These are phyloP conservation scores for Trogon surrucura DNA, from an alignment of 2,113 vertebrate species.

Conservation along the genomic window DNA sequence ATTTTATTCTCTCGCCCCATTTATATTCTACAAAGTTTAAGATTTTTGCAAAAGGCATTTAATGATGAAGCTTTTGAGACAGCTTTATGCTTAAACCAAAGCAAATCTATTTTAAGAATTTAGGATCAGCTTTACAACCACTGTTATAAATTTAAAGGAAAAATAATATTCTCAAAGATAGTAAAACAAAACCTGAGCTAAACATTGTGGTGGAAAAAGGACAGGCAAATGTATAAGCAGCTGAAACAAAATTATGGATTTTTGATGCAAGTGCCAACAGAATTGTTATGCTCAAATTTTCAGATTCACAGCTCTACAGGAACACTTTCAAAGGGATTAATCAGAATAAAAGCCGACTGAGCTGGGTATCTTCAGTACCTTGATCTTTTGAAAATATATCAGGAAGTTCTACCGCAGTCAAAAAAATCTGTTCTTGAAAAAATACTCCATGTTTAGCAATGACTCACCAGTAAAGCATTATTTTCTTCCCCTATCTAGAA, in stretches of 20 bases:
- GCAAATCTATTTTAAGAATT: not conserved
- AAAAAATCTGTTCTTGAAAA: constrained; percentile 10
- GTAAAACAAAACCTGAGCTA: not conserved
- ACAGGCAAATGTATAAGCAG: not conserved
- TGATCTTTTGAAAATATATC: not conserved
- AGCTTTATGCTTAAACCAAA: not conserved
- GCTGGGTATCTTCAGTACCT: not conserved
- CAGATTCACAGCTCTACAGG: not conserved
- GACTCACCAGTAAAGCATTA: not conserved
- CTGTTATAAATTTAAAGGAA: not conserved
- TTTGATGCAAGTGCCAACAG: not conserved
- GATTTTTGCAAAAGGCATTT: not conserved
- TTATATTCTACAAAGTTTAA: not conserved
- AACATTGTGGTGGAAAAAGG: not conserved
- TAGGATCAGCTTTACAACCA: not conserved
- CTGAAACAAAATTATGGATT: not conserved
- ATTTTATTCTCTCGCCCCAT: not conserved
- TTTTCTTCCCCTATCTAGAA: not conserved
- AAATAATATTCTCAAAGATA: not conserved
- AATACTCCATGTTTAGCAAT: not conserved
- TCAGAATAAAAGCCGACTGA: not conserved
- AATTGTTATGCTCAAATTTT: not conserved
- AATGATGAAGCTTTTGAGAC: not conserved
- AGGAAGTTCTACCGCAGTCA: not conserved
- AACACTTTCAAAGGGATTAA: not conserved